Conservation (phyloP, 2,113 vertebrate species). For the Isurus oxyrinchus region DNA sequence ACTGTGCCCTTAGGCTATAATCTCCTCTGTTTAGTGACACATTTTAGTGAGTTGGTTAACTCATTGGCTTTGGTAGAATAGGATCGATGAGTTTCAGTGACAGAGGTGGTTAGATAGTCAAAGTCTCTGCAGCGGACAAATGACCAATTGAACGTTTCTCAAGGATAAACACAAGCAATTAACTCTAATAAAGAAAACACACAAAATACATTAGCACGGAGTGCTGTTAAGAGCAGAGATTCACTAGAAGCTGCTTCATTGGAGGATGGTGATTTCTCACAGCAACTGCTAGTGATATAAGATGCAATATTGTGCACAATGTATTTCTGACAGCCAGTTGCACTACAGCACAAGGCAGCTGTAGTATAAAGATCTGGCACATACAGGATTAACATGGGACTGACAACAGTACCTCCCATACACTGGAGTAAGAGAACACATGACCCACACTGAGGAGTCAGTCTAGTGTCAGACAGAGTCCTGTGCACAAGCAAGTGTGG, state of each 20-base stretch:
- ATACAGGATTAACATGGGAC: no score
- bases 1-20: background rate
- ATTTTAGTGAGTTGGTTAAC: background rate
- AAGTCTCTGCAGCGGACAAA: background rate
- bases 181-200: background rate
- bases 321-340: background rate
- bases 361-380: no score
- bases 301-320: background rate
- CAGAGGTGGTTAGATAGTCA: background rate
- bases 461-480: no score
- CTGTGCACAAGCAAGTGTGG: no score
- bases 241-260: background rate
- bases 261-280: background rate
- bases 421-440: no score
- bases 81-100: background rate
- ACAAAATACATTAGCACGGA: background rate
- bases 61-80: background rate
- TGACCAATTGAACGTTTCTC: background rate
- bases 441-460: no score
- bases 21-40: background rate
- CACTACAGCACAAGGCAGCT: background rate
- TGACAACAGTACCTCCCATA: no score
- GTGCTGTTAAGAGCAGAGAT: no score
- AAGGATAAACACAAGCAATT: background rate
- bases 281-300: background rate